These are phyloP conservation scores for Brachionus manjavacas DNA, from an alignment of 1,140 invertebrate species.

Conservation along the genomic window DNA sequence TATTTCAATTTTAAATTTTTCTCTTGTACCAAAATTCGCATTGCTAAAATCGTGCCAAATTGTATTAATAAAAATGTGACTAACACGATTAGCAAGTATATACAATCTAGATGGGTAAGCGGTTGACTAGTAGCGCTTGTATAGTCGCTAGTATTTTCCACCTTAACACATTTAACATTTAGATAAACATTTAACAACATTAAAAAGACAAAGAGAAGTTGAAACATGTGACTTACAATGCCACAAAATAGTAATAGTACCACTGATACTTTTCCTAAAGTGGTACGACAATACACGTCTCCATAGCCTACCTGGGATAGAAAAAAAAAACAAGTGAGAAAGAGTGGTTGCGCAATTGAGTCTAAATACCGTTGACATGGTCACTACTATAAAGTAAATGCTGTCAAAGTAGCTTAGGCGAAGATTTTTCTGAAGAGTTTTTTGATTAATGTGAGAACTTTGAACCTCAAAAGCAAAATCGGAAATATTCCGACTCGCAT, in stretches of 20 bases:
- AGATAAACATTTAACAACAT: background rate
- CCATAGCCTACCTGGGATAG: constrained; percentile 29
- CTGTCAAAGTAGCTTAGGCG: constrained; percentile 56
- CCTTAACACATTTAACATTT: constrained; percentile 18
- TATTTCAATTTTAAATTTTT: no score
- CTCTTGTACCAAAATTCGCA: no score
- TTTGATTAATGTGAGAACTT: background rate
- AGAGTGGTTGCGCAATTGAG: background rate
- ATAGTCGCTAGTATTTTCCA: constrained; percentile 31
- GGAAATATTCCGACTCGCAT: background rate
- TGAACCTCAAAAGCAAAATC: background rate
- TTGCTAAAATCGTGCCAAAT: no score
- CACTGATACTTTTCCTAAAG: constrained; percentile 24
- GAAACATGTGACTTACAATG: constrained; percentile 24
- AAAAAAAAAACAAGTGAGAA: background rate
- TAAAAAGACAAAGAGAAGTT: background rate
- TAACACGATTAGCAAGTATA: constrained; percentile 14
- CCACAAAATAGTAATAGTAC: constrained; percentile 36
- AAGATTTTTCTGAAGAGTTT: background rate
- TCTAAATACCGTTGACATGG: constrained; percentile 55
- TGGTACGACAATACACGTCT: constrained; percentile 28
- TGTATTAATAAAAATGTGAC: background rate
- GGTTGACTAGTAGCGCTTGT: background rate
- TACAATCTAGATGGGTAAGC: background rate
- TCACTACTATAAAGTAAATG: constrained; percentile 57